phyloP scores from a whole-genome alignment of 1,140 invertebrate genomes.

The Luehdorfia chinensis region DNA sequence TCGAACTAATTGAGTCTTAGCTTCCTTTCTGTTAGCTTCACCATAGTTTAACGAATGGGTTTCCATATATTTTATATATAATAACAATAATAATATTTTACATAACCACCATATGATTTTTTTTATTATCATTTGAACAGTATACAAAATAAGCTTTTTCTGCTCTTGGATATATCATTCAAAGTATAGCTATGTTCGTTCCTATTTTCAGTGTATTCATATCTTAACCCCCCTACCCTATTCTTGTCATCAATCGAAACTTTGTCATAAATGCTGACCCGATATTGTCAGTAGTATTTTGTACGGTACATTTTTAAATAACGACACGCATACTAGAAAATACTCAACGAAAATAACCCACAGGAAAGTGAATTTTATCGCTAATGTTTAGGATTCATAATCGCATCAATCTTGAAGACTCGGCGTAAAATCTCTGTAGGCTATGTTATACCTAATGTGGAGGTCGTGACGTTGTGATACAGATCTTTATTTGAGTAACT shows the following conservation, averaged over 20 bases:
- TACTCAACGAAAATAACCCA: background rate
- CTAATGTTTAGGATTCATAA: background rate
- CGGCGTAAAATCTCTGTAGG: background rate
- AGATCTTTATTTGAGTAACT: conserved; percentile 33
- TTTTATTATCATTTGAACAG: too few relatives aligned
- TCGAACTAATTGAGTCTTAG: too few relatives aligned
- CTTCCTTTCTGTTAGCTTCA: too few relatives aligned
- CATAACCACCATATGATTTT: too few relatives aligned
- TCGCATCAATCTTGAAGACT: background rate
- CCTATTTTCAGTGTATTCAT: background rate
- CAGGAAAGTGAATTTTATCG: background rate
- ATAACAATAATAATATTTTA: too few relatives aligned
- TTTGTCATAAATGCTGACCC: conserved; percentile 9
- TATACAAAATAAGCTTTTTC: too few relatives aligned
- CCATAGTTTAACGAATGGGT: too few relatives aligned
- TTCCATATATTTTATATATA: too few relatives aligned
- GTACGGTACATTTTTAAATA: conserved; percentile 5
- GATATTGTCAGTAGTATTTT: conserved; percentile 12
- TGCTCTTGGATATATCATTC: too few relatives aligned
- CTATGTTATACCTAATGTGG: conserved; percentile 26
- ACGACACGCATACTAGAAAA: background rate
- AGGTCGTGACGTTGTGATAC: conserved; percentile 38
- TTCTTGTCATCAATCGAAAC: conserved; percentile 14
- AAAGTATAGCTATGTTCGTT: too few relatives aligned
- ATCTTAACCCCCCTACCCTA: background rate